Conservation (phyloP, 2,797 vertebrate genomes). For the Alfaro cultratus region DNA sequence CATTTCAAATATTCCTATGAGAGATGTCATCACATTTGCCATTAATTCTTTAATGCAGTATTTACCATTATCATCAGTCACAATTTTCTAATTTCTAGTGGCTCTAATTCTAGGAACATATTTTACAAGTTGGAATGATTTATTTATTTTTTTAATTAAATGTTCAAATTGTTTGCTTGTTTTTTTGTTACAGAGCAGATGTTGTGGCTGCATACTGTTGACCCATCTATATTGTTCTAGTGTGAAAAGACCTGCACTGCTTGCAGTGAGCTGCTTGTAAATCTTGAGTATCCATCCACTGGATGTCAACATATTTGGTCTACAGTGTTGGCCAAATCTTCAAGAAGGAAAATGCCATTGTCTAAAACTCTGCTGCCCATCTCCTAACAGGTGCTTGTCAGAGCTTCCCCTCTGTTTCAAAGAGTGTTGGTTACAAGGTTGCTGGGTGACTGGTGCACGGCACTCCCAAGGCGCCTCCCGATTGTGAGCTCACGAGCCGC, state of each 20-base stretch:
- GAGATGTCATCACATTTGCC: not conserved
- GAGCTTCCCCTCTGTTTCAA: slow-evolving; percentile 32
- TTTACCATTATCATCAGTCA: not conserved
- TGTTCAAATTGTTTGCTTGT: not conserved
- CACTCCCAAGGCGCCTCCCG: slow-evolving; percentile 26
- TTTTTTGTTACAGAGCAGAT: not conserved
- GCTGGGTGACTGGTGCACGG: slow-evolving; percentile 36
- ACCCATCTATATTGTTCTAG: not conserved
- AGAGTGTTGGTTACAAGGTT: slow-evolving; percentile 30
- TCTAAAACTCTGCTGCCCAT: not conserved
- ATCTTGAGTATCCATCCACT: slow-evolving; percentile 5
- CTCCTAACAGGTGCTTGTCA: slow-evolving; percentile 23
- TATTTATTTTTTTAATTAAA: not conserved
- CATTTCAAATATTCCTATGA: not conserved
- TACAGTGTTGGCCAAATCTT: not conserved
- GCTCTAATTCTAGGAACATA: not conserved
- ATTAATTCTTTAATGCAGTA: not conserved
- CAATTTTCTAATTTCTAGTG: not conserved
- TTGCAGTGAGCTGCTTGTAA: not conserved
- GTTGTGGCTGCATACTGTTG: not conserved
- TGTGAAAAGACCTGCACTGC: not conserved
- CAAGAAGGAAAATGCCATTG: not conserved
- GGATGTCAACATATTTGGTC: slow-evolving; percentile 2
- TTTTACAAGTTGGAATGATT: not conserved
- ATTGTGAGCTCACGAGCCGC: slow-evolving; percentile 25